Evolutionary conservation across 1,140 invertebrate species (phyloP).

Genomic region (Charaxes varanes): DNA sequence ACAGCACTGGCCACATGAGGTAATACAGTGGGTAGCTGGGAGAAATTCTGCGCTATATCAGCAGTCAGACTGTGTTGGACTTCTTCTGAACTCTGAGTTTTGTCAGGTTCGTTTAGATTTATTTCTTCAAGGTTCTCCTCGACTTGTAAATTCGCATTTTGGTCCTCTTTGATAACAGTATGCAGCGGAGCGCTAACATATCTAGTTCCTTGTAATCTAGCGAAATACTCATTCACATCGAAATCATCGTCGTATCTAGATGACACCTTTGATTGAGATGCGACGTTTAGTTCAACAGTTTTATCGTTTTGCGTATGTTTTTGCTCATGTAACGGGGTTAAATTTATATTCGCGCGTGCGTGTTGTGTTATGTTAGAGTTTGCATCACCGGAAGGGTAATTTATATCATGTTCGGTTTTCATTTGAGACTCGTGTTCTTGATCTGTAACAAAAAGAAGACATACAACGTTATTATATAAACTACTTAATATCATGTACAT

Average conservation of each 20-base stretch:
- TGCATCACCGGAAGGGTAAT: slow-evolving; percentile 41
- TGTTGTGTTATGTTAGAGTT: slow-evolving; percentile 27
- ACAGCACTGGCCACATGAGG: slow-evolving; percentile 76
- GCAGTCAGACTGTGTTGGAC: slow-evolving; percentile 70
- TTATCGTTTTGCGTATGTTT: slow-evolving; percentile 14
- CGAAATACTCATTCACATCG: slow-evolving; percentile 68
- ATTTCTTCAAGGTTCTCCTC: slow-evolving; percentile 64
- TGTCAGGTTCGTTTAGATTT: slow-evolving; percentile 58
- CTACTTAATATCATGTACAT: too few relatives aligned
- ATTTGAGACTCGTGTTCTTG: slow-evolving; percentile 31
- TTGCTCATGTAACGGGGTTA: slow-evolving; percentile 13
- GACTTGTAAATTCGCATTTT: slow-evolving; percentile 32
- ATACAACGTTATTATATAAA: too few relatives aligned
- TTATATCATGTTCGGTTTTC: slow-evolving; percentile 25
- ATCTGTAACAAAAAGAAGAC: slow-evolving; percentile 63
- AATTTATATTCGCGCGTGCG: slow-evolving; percentile 14
- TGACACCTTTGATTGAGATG: slow-evolving; percentile 31
- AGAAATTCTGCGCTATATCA: slow-evolving; percentile 74
- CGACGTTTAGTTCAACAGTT: slow-evolving; percentile 9
- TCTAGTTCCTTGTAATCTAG: slow-evolving; percentile 57
- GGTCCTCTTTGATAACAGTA: slow-evolving; percentile 34
- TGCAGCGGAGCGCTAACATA: slow-evolving; percentile 57
- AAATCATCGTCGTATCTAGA: slow-evolving; percentile 61
- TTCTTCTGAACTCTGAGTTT: slow-evolving; percentile 24
- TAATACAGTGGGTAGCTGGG: slow-evolving; percentile 68